These are phyloP conservation scores for Melanocharis versteri DNA, from an alignment of 2,113 vertebrate species.

Conservation along the genomic window DNA sequence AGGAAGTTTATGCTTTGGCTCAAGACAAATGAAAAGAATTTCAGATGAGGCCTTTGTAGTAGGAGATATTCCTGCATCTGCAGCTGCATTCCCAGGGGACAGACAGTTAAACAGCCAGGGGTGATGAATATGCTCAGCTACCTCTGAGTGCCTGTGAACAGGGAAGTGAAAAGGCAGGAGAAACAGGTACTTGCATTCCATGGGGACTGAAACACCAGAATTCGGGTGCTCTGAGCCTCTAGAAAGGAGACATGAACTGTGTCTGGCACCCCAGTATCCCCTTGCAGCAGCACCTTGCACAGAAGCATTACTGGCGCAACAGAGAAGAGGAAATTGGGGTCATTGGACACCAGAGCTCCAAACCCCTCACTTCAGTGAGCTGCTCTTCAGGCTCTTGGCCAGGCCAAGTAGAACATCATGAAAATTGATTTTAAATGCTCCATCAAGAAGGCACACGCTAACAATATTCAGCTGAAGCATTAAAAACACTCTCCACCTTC, in stretches of 20 bases:
- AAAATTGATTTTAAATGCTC: background rate
- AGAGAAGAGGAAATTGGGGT: background rate
- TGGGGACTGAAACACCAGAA: background rate
- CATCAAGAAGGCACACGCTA: background rate
- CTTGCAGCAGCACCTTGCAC: background rate
- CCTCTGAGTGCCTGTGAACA: background rate
- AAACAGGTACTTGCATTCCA: background rate
- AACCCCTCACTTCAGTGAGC: background rate
- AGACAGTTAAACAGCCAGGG: background rate
- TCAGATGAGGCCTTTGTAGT: slow-evolving; percentile 23
- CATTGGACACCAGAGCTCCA: background rate
- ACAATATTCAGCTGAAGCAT: background rate
- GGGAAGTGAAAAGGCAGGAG: background rate
- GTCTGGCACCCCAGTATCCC: background rate
- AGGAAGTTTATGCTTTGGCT: slow-evolving; percentile 48
- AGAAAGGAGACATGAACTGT: background rate
- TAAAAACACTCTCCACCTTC: background rate
- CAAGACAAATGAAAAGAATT: slow-evolving; percentile 41
- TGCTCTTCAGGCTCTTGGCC: background rate
- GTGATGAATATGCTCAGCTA: background rate
- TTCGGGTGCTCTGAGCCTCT: background rate
- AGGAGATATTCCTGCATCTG: slow-evolving; percentile 3
- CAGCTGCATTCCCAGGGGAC: background rate
- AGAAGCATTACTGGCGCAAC: accelerated
- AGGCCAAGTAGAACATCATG: background rate